A percentile compares a stretch with the other conserved stretches of the same genome.
phyloP scores from a whole-genome alignment of 2,888 invertebrate species.

The Cephalotes varians region DNA sequence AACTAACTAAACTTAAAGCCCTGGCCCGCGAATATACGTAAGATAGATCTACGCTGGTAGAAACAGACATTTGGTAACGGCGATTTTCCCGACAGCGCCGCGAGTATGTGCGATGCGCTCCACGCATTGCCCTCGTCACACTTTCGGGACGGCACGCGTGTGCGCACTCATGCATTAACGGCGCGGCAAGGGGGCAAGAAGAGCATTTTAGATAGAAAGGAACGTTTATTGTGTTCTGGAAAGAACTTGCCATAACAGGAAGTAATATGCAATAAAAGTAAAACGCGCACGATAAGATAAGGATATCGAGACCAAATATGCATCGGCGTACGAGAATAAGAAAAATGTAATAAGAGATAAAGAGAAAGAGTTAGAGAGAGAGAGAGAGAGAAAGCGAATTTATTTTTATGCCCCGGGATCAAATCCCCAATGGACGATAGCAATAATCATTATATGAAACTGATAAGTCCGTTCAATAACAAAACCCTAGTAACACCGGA shows the following conservation, averaged over 20 bases:
- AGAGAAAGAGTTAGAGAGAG: constrained; percentile 25
- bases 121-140: constrained; percentile 49
- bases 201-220: neutral
- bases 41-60: constrained; percentile 53
- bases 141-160: constrained; percentile 50
- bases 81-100: constrained; percentile 52
- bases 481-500: constrained; percentile 1
- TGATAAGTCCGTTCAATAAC: constrained; percentile 31
- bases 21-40: constrained; percentile 43
- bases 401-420: constrained; percentile 45
- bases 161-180: constrained; percentile 17
- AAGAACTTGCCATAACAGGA: constrained; percentile 43
- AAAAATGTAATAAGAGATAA: constrained; percentile 29
- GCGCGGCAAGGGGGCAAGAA: neutral
- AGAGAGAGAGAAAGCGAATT: constrained; percentile 58
- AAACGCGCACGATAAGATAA: constrained; percentile 43
- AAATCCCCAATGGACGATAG: constrained; percentile 20
- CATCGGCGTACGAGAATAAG: constrained; percentile 5
- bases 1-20: constrained; percentile 7
- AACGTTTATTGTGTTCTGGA: constrained; percentile 27
- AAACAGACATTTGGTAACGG: constrained; percentile 55
- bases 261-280: constrained; percentile 50
- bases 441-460: constrained; percentile 42
- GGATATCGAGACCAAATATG: constrained; percentile 36
- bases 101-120: constrained; percentile 21